Percentiles rank a stretch among this genome's conserved stretches.
phyloP scores from a whole-genome alignment of 35 echinoderm and acorn worm species.

The Amphiura filiformis region DNA sequence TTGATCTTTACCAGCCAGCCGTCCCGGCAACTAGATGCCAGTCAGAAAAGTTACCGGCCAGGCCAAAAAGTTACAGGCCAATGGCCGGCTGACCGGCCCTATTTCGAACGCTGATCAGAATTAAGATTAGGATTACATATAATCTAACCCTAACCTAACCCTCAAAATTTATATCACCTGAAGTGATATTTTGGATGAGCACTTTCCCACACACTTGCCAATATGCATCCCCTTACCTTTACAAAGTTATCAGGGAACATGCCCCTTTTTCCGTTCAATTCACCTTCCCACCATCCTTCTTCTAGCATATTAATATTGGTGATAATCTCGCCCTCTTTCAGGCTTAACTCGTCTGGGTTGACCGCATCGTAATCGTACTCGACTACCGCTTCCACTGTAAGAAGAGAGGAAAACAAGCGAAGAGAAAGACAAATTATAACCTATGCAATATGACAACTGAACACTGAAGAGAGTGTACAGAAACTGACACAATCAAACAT shows the following conservation, averaged over 20 bases:
- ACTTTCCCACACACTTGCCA: too few relatives aligned
- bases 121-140: neutral
- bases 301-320: slow-evolving; percentile 80
- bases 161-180: neutral
- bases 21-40: too few relatives aligned
- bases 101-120: too few relatives aligned
- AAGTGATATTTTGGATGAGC: too few relatives aligned
- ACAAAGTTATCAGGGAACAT: slow-evolving; percentile 99
- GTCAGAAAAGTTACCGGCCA: too few relatives aligned
- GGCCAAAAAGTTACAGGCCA: too few relatives aligned
- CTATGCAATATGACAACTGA: neutral
- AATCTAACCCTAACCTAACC: neutral
- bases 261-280: slow-evolving; percentile 65
- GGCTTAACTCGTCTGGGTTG: slow-evolving; percentile 69
- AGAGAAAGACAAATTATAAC: neutral
- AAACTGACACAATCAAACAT: too few relatives aligned
- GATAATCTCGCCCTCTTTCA: slow-evolving; percentile 74
- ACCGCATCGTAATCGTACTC: slow-evolving; percentile 82
- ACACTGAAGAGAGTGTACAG: too few relatives aligned
- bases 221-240: slow-evolving; percentile 48
- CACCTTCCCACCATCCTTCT: slow-evolving; percentile 94
- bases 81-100: too few relatives aligned
- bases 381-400: slow-evolving; percentile 56
- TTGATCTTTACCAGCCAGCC: too few relatives aligned
- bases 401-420: neutral